These are phyloP conservation scores for Brenthis daphne DNA, from an alignment of 2,888 invertebrate genomes.

Conservation along the genomic window DNA sequence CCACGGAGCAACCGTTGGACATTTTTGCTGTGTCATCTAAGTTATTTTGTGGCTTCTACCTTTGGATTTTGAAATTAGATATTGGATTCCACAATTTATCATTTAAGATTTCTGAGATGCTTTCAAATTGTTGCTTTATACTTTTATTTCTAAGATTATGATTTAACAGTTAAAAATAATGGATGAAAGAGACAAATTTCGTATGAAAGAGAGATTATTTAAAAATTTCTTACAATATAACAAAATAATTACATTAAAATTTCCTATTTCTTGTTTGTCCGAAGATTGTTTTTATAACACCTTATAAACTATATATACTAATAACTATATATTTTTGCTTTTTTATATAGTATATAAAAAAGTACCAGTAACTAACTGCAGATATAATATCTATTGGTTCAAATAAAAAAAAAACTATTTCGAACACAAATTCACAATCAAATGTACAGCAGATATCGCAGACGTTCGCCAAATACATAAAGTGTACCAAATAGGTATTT, in stretches of 20 bases:
- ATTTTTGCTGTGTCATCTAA: constrained; percentile 28
- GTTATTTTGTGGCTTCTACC: constrained; percentile 24
- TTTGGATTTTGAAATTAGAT: constrained; percentile 19
- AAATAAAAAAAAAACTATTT: background rate
- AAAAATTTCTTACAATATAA: too few relatives aligned
- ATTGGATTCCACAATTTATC: constrained; percentile 10
- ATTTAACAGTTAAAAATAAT: background rate
- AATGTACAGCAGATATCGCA: constrained; percentile 4
- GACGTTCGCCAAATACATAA: constrained; percentile 8
- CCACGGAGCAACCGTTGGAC: constrained; percentile 19
- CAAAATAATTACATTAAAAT: too few relatives aligned
- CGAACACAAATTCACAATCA: background rate
- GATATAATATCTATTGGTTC: too few relatives aligned
- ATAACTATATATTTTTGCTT: too few relatives aligned
- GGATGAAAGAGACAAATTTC: too few relatives aligned
- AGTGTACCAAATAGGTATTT: constrained; percentile 22
- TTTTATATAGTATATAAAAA: too few relatives aligned
- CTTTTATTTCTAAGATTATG: background rate
- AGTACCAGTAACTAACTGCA: too few relatives aligned
- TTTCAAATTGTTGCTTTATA: background rate
- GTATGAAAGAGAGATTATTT: too few relatives aligned
- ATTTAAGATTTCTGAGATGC: background rate
- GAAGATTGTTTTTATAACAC: too few relatives aligned
- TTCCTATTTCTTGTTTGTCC: too few relatives aligned
- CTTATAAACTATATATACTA: too few relatives aligned